phyloP scores from a whole-genome alignment of 2,797 vertebrate genomes.

The Cacajao melanocephalus region DNA sequence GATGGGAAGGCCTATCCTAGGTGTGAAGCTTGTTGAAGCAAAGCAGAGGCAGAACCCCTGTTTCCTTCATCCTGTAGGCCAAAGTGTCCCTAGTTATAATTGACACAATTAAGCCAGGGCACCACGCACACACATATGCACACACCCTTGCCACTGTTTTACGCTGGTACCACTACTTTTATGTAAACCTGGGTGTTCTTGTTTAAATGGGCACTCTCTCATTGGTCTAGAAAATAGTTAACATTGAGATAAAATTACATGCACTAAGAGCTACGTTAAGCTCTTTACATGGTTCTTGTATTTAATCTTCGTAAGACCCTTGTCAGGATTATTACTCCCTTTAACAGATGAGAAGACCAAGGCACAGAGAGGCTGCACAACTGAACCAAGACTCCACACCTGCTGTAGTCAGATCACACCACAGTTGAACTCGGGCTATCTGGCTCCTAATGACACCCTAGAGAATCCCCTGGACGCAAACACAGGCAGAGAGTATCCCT shows the following conservation, averaged over 20 bases:
- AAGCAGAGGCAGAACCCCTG: not conserved
- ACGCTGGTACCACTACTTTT: too few species aligned
- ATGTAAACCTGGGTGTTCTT: not conserved
- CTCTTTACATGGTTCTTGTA: not conserved
- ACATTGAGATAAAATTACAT: not conserved
- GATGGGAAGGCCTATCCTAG: not conserved
- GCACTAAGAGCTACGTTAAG: accelerated
- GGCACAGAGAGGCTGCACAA: not conserved
- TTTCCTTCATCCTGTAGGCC: not conserved
- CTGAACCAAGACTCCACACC: not conserved
- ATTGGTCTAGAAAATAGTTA: not conserved
- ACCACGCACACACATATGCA: accelerated
- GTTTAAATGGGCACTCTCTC: not conserved
- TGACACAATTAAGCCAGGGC: not conserved
- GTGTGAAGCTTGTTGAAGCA: not conserved
- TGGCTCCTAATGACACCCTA: not conserved
- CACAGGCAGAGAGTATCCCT: accelerated
- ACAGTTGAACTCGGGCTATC: accelerated
- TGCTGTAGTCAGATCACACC: too few species aligned
- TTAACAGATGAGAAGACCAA: not conserved
- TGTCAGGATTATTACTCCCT: not conserved
- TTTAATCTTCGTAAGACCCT: not conserved
- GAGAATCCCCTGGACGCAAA: not conserved
- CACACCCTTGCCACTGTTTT: not conserved
- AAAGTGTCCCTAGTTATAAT: not conserved